phyloP scores from a whole-genome alignment of 2,113 vertebrate species.

The Oplegnathus fasciatus region DNA sequence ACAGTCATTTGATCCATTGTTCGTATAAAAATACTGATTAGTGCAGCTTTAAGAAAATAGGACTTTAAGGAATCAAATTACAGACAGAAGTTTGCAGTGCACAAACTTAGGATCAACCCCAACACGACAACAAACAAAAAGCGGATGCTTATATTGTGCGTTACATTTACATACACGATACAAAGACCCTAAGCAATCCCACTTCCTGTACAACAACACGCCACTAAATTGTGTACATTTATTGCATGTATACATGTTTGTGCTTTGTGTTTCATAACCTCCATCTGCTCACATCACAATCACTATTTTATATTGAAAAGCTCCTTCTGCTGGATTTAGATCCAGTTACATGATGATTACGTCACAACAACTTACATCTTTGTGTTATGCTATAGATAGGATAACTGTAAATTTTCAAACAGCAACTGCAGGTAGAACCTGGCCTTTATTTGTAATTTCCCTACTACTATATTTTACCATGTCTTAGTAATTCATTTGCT shows the following conservation, averaged over 20 bases:
- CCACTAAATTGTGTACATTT: background rate
- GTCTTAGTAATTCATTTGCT: background rate
- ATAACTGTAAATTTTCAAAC: background rate
- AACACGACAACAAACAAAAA: background rate
- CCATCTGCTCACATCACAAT: background rate
- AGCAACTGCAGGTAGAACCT: background rate
- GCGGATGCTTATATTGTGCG: background rate
- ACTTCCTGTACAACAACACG: background rate
- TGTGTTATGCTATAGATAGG: background rate
- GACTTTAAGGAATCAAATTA: background rate
- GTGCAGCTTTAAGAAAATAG: background rate
- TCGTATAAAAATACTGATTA: background rate
- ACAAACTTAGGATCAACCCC: background rate
- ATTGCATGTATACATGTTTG: background rate
- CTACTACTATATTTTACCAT: background rate
- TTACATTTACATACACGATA: conserved; percentile 14
- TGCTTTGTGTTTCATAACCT: background rate
- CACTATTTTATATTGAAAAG: background rate
- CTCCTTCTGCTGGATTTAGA: conserved; percentile 41
- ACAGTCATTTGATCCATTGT: background rate
- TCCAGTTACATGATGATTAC: conserved; percentile 2
- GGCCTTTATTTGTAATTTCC: no score
- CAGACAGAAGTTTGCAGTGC: background rate
- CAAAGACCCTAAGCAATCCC: background rate
- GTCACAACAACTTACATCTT: background rate